A percentile compares a stretch with the other conserved stretches of the same genome.
Evolutionary conservation across 2,888 invertebrate genomes (phyloP).

Genomic region (Aphodius granarius): DNA sequence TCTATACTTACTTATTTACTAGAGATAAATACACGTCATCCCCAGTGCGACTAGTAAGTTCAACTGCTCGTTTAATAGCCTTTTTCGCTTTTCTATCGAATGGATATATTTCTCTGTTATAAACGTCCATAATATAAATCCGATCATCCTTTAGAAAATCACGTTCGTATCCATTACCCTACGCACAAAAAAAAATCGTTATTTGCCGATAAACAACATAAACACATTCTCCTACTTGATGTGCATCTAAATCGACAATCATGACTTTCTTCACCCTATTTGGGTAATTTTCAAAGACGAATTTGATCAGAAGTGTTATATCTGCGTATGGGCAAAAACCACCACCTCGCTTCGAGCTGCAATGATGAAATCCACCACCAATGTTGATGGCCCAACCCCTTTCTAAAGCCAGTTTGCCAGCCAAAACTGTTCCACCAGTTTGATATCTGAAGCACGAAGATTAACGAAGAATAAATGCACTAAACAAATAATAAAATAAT

Average conservation of each 20-base stretch:
- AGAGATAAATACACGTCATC: constrained; percentile 71
- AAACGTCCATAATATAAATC: constrained; percentile 88
- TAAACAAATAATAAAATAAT: background rate
- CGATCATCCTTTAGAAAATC: constrained; percentile 73
- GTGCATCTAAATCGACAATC: constrained; percentile 91
- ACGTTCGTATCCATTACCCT: constrained; percentile 86
- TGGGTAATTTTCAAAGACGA: constrained; percentile 61
- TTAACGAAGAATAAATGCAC: background rate
- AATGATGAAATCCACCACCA: constrained; percentile 92
- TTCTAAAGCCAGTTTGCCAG: constrained; percentile 79
- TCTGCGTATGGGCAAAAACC: constrained; percentile 93
- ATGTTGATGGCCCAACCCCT: constrained; percentile 88
- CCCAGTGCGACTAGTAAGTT: constrained; percentile 63
- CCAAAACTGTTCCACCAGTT: constrained; percentile 82
- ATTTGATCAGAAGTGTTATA: constrained; percentile 76
- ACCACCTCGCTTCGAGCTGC: constrained; percentile 72
- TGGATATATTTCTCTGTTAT: constrained; percentile 81
- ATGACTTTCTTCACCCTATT: constrained; percentile 67
- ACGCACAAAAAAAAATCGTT: constrained; percentile 34
- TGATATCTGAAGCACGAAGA: constrained; percentile 59
- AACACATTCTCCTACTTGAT: constrained; percentile 66
- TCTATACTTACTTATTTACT: constrained; percentile 61
- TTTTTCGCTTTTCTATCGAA: constrained; percentile 72
- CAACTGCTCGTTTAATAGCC: constrained; percentile 71
- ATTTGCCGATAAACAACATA: background rate